Base-by-base conservation (phyloP, 2,888 invertebrate species). In the Rhingia rostrata region DNA sequence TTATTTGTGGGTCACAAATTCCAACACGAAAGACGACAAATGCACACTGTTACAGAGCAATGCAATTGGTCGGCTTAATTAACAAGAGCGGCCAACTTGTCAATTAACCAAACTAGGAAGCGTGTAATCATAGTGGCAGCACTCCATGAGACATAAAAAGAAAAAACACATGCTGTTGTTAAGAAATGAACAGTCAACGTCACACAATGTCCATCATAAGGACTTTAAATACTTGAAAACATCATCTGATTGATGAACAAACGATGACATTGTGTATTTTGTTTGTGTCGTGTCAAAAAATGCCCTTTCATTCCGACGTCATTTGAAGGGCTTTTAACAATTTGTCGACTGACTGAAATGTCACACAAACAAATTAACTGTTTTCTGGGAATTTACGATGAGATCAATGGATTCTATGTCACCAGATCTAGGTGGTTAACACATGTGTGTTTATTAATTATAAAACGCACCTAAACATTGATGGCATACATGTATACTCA, bases 1-100 rank as follows among this genome's bases (percentile, higher is more conserved):
- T 74, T 67, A 10, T 67, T 74, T 80, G 54, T 80, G 67, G 80
- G 80, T 80, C 80, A 74, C 9, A 69, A 61, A 74, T 80, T 80
- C 66, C 54, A 74, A 61, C 67, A 66, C 74, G 80, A 64, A 73
- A 72, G 63, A 78, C 78, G 10, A 70, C 69, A 70, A 69, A 63
- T 41, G 58, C 56, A 14, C 56, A 54, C 39, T 41, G 22, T 22
- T 22, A 2, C 43, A 45, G 58, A 45, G 30, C 43, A 67, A 39
- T 64, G 30, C 66, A 56, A 47, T 67, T 74, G 61, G 7, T 41
- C 49, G 54, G 54, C 61, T 67, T 60, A 74, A 74, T 74, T 80
- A 78, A 72, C 82, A 54, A 78, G 49, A 61, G 51, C 60, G 30
- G 35, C 45, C 39, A 45, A 58, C 45, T 70, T 47, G 53, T 54